These are phyloP conservation scores for Aelia acuminata DNA, from an alignment of 2,888 invertebrate genomes.

Conservation along the genomic window DNA sequence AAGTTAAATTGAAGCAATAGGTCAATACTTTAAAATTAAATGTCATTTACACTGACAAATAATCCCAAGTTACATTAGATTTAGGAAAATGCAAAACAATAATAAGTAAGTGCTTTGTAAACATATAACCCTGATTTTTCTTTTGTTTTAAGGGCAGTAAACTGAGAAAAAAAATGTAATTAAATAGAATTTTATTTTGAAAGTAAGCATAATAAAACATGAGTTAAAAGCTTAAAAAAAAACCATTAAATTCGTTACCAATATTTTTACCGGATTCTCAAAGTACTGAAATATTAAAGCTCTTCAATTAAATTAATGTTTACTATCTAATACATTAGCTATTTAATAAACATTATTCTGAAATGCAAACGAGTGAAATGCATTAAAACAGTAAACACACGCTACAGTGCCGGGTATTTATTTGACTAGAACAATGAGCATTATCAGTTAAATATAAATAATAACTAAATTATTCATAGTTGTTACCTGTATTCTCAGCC, in stretches of 20 bases:
- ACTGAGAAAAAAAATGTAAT: too few species aligned
- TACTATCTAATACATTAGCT: background rate
- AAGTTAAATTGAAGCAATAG: too few species aligned
- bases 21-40: background rate
- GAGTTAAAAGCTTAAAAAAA: too few species aligned
- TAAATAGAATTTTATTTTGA: too few species aligned
- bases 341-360: background rate
- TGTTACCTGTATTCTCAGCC: slow-evolving; percentile 12
- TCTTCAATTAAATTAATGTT: background rate
- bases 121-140: background rate
- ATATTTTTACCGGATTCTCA: background rate
- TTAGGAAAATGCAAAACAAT: too few species aligned
- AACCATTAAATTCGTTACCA: too few species aligned
- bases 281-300: background rate
- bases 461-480: background rate
- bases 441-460: background rate
- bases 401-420: background rate
- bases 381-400: background rate
- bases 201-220: too few species aligned
- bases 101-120: too few species aligned
- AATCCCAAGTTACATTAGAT: background rate
- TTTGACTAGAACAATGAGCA: background rate
- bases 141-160: background rate
- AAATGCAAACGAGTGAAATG: background rate
- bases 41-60: background rate